Conservation (phyloP, 2,888 invertebrate species). For the Sminthurides aquaticus region DNA sequence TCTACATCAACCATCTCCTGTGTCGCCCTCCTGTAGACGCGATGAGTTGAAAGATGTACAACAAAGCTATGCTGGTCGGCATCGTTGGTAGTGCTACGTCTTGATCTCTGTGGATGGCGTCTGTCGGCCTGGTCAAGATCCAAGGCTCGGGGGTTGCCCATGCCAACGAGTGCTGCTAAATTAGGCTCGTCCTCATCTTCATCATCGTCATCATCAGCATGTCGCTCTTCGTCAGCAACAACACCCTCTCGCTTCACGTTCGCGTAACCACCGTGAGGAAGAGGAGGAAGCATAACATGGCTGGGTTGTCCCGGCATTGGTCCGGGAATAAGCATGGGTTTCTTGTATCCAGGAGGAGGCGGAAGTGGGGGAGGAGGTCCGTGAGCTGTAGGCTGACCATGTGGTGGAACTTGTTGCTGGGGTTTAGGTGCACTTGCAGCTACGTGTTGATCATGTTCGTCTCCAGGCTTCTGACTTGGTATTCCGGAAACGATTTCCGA, state of each 20-base stretch:
- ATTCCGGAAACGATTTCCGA: constrained; percentile 74
- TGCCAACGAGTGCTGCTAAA: constrained; percentile 62
- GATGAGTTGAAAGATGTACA: constrained; percentile 48
- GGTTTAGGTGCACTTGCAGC: constrained; percentile 27
- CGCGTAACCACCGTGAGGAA: constrained; percentile 66
- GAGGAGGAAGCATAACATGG: constrained; percentile 68
- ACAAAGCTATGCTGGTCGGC: constrained; percentile 49
- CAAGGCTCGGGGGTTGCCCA: constrained; percentile 69
- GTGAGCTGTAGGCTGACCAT: constrained; percentile 44
- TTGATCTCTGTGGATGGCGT: constrained; percentile 63
- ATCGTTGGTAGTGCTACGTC: constrained; percentile 51
- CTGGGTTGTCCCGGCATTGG: constrained; percentile 52
- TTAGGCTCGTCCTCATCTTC: constrained; percentile 33
- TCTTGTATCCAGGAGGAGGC: constrained; percentile 26
- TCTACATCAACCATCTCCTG: constrained; percentile 65
- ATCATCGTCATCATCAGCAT: constrained; percentile 40
- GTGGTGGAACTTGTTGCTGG: constrained; percentile 45
- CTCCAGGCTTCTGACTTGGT: constrained; percentile 46
- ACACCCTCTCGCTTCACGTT: constrained; percentile 70
- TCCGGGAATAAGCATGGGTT: constrained; percentile 42
- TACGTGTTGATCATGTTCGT: constrained; percentile 25
- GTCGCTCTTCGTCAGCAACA: constrained; percentile 39
- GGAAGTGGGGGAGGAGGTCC: constrained; percentile 26
- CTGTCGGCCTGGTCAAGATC: constrained; percentile 66
- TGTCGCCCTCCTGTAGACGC: constrained; percentile 75